A percentile compares a stretch with the other conserved stretches of the same genome.
Conservation (phyloP, 2,797 vertebrate species). For the Chromis chromis region DNA sequence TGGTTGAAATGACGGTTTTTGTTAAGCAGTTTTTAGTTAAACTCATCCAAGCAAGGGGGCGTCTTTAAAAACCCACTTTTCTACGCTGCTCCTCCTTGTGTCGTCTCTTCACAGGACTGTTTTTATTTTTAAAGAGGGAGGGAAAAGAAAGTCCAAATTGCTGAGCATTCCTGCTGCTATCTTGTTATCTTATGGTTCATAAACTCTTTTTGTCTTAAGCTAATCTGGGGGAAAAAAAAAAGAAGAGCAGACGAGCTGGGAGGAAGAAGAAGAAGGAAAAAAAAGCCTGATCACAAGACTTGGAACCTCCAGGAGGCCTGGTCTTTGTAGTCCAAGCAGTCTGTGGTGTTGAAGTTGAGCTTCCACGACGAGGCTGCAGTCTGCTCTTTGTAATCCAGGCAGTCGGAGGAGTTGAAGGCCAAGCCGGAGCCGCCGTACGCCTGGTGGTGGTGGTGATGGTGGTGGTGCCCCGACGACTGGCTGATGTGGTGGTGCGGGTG, state of each 20-base stretch:
- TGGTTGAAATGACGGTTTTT: constrained; percentile 63
- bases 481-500: constrained; percentile 94
- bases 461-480: constrained; percentile 94
- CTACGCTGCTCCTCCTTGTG: constrained; percentile 47
- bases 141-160: constrained; percentile 54
- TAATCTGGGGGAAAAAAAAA: constrained; percentile 71
- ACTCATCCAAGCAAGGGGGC: constrained; percentile 63
- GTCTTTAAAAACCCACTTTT: constrained; percentile 59
- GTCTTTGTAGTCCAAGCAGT: constrained; percentile 99
- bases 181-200: constrained; percentile 71
- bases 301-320: constrained; percentile 99
- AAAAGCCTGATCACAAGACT: constrained; percentile 91
- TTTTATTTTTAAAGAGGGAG: constrained; percentile 35
- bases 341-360: constrained; percentile 98
- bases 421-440: constrained; percentile 90
- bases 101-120: constrained; percentile 44
- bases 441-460: constrained; percentile 92
- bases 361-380: constrained; percentile 93
- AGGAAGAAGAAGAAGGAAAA: constrained; percentile 15
- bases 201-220: constrained; percentile 76
- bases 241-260: constrained; percentile 51
- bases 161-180: constrained; percentile 74
- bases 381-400: constrained; percentile 99
- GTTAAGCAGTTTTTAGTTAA: constrained; percentile 59
- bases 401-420: constrained; percentile 97